Percentiles rank a stretch among this genome's conserved stretches.
Evolutionary conservation across 2,113 vertebrate species (phyloP).

Genomic region (Desmodus rotundus): DNA sequence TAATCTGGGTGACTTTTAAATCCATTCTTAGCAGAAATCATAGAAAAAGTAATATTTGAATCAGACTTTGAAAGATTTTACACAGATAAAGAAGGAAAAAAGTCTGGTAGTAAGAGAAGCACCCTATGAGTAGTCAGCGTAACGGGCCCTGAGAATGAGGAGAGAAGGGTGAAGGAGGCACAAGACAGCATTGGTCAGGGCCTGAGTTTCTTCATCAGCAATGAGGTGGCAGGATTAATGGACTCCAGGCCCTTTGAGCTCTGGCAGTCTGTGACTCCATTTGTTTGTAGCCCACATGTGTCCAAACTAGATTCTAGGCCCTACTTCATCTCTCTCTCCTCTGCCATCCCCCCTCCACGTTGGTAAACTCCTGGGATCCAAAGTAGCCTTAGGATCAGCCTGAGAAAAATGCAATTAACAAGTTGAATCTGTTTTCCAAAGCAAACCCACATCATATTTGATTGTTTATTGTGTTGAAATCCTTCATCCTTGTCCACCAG

Average conservation of each 20-base stretch:
- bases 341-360: background rate
- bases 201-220: background rate
- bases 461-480: background rate
- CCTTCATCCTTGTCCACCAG: background rate
- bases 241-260: background rate
- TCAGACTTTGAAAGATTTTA: slow-evolving; percentile 18
- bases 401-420: background rate
- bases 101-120: background rate
- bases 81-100: background rate
- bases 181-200: fast-evolving
- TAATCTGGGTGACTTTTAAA: slow-evolving; percentile 35
- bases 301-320: background rate
- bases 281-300: fast-evolving
- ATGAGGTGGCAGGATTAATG: background rate
- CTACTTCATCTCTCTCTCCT: background rate
- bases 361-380: background rate
- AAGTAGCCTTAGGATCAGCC: background rate
- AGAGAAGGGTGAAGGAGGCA: background rate
- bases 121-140: background rate
- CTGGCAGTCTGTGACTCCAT: background rate
- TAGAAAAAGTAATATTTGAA: background rate
- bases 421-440: background rate
- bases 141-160: background rate
- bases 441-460: background rate
- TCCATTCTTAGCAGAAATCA: slow-evolving; percentile 1